Evolutionary conservation across 2,888 invertebrate species (phyloP).

Genomic region (Scaptomyza tumidula): DNA sequence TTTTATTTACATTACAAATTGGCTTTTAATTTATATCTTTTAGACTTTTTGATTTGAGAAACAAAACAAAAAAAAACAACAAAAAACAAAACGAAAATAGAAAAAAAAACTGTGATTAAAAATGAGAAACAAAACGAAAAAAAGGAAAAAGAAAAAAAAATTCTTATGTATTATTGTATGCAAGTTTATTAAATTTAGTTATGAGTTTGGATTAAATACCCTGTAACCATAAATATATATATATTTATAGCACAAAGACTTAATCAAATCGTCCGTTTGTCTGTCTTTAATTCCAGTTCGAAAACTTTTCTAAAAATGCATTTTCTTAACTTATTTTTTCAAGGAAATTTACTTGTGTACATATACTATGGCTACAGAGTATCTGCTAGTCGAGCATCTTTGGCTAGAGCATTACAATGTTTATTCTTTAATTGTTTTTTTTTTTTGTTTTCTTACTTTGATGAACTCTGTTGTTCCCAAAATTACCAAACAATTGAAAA

Average conservation of each 20-base stretch:
- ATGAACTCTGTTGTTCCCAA: conserved; percentile 34
- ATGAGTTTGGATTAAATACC: conserved; percentile 30
- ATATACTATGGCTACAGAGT: conserved; percentile 12
- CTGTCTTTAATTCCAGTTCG: neutral
- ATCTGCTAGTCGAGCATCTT: conserved; percentile 20
- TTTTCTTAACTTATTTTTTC: neutral
- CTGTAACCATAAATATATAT: conserved; percentile 10
- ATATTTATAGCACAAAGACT: neutral
- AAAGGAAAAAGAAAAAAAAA: conserved; percentile 13
- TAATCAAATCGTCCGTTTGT: neutral
- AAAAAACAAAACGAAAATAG: conserved; percentile 25
- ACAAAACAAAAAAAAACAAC: conserved; percentile 29
- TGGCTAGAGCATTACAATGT: conserved; percentile 15
- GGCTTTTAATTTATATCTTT: conserved; percentile 47
- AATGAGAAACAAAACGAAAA: conserved; percentile 35
- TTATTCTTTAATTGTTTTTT: conserved; percentile 16
- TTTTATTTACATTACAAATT: conserved; percentile 65
- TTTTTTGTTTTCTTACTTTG: conserved; percentile 32
- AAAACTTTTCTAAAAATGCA: neutral
- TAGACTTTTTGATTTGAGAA: conserved; percentile 46
- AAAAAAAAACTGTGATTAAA: conserved; percentile 65
- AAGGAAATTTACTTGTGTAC: neutral
- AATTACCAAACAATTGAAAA: no score
- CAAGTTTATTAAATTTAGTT: conserved; percentile 39
- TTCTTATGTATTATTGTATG: conserved; percentile 59